Evolutionary conservation across 2,888 invertebrate genomes (phyloP).

Genomic region (Clunio marinus): DNA sequence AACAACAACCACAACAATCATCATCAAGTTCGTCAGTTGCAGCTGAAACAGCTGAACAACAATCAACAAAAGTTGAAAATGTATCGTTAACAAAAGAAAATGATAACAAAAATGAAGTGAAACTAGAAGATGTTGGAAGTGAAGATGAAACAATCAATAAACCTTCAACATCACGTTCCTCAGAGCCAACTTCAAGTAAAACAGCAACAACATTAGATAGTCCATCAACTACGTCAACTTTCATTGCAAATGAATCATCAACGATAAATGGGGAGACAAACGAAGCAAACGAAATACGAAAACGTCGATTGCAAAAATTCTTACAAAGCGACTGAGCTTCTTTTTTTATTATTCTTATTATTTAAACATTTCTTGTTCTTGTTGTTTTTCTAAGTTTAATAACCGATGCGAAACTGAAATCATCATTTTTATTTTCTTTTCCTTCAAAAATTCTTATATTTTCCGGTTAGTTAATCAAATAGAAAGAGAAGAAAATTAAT

Average conservation of each 20-base stretch:
- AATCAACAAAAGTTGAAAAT: neutral
- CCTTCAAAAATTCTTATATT: too few relatives aligned
- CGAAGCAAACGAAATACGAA: constrained; percentile 65
- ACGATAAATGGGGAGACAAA: constrained; percentile 43
- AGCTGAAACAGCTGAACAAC: constrained; percentile 11
- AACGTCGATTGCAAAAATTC: constrained; percentile 73
- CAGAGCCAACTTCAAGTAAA: constrained; percentile 41
- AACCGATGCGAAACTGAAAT: too few relatives aligned
- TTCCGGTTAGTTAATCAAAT: too few relatives aligned
- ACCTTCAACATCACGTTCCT: neutral
- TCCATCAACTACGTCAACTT: constrained; percentile 39
- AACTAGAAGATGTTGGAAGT: constrained; percentile 50
- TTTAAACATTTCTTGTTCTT: too few relatives aligned
- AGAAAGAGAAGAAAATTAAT: too few relatives aligned
- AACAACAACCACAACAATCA: constrained; percentile 38
- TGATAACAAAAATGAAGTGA: constrained; percentile 43
- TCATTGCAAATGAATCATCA: constrained; percentile 41
- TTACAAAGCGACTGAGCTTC: constrained; percentile 41
- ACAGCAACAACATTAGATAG: constrained; percentile 38
- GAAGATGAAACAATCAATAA: constrained; percentile 45
- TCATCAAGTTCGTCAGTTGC: constrained; percentile 36
- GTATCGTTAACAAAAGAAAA: constrained; percentile 13
- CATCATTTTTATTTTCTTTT: too few relatives aligned
- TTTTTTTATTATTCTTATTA: too few relatives aligned
- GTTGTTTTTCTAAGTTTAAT: too few relatives aligned